phyloP scores from a whole-genome alignment of 2,888 invertebrate species.

The Kryphioiulus occultus region DNA sequence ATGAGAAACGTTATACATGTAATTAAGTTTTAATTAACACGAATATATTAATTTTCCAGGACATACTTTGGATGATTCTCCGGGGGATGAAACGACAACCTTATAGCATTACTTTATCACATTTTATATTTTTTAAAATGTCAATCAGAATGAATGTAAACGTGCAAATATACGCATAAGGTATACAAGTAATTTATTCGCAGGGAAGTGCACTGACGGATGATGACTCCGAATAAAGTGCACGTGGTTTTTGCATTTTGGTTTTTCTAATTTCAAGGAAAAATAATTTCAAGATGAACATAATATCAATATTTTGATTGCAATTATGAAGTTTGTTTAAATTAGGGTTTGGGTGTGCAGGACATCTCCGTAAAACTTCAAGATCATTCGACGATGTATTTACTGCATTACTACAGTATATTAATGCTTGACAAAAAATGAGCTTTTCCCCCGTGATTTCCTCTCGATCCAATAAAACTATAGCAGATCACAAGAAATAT shows the following conservation, averaged over 20 bases:
- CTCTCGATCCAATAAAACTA: no score
- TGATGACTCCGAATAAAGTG: background rate
- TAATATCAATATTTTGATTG: background rate
- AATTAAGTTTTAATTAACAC: background rate
- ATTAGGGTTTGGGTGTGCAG: background rate
- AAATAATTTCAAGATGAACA: background rate
- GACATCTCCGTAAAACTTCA: background rate
- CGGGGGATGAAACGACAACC: background rate
- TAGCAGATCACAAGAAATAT: no score
- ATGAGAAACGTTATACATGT: background rate
- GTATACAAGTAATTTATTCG: background rate
- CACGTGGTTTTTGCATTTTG: background rate
- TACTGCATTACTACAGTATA: no score
- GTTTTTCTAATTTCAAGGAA: background rate
- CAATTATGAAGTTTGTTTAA: background rate
- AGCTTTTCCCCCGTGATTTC: no score
- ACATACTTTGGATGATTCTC: background rate
- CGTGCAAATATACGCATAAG: background rate
- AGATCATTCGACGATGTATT: background rate
- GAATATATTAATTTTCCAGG: background rate
- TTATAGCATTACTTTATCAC: background rate
- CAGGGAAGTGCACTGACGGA: background rate
- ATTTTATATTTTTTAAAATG: conserved; percentile 27
- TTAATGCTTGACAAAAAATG: no score
- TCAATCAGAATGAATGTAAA: background rate